phyloP scores from a whole-genome alignment of 2,797 vertebrate genomes.

The Allobates femoralis region DNA sequence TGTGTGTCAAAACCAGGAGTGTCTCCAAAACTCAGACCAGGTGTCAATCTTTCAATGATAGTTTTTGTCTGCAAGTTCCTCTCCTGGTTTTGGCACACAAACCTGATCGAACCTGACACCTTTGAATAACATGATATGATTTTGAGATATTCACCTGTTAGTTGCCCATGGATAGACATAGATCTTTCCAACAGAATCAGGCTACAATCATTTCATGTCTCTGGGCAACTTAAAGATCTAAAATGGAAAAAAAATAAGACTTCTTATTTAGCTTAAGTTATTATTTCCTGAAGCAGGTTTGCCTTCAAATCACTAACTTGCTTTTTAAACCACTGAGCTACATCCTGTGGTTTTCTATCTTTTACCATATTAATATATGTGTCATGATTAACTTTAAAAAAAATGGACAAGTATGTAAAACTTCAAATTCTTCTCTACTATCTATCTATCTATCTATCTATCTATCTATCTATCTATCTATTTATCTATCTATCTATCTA shows the following conservation, averaged over 20 bases:
- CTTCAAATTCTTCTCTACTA: too few relatives aligned
- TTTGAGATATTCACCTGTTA: neutral
- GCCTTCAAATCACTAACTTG: neutral
- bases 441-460: too few relatives aligned
- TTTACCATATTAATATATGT: neutral
- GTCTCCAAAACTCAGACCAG: too few relatives aligned
- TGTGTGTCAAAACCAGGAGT: too few relatives aligned
- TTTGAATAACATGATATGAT: neutral
- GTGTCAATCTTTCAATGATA: too few relatives aligned
- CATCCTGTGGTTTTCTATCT: conserved; percentile 1
- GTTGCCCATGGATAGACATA: neutral
- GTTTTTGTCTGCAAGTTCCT: too few relatives aligned
- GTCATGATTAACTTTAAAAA: neutral
- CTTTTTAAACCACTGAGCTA: conserved; percentile 14
- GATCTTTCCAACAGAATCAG: neutral
- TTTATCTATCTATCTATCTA: neutral
- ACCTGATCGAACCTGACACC: too few relatives aligned
- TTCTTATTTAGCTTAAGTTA: neutral
- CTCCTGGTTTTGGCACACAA: too few relatives aligned
- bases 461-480: neutral
- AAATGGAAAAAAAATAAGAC: neutral
- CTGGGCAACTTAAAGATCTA: neutral
- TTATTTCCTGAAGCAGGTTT: neutral
- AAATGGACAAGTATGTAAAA: neutral
- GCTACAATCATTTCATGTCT: neutral